Conservation (phyloP, 1,140 invertebrate species). For the Archegozetes longisetosus region DNA sequence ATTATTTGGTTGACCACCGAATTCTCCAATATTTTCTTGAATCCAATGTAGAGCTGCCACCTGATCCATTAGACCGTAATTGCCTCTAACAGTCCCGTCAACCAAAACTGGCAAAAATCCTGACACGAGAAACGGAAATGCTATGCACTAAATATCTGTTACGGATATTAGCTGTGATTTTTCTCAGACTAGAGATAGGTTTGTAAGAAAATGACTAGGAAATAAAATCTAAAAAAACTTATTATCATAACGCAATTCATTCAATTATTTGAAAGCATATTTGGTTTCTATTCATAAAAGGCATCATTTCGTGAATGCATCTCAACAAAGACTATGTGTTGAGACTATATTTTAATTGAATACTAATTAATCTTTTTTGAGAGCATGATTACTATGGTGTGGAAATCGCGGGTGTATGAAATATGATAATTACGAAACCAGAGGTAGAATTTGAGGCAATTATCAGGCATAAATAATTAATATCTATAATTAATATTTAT, state of each 20-base stretch:
- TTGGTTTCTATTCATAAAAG: neutral
- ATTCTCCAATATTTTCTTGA: slow-evolving; percentile 77
- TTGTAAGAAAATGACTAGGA: neutral
- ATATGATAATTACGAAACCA: too few species aligned
- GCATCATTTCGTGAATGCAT: too few species aligned
- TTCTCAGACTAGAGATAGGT: neutral
- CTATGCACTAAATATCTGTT: neutral
- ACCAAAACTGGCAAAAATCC: slow-evolving; percentile 22
- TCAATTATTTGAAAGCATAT: neutral
- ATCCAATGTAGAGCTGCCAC: slow-evolving; percentile 84
- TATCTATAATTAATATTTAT: neutral
- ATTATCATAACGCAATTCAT: neutral
- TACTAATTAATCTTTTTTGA: too few species aligned
- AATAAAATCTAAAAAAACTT: neutral
- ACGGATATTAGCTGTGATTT: neutral
- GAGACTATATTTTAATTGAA: too few species aligned
- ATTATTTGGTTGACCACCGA: slow-evolving; percentile 77
- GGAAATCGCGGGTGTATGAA: too few species aligned
- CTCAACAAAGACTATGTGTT: too few species aligned
- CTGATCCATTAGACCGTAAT: slow-evolving; percentile 90
- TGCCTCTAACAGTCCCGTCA: slow-evolving; percentile 39
- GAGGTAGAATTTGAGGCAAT: too few species aligned
- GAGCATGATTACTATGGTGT: too few species aligned
- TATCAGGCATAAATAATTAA: neutral
- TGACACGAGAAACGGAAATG: slow-evolving; percentile 6